Conservation (phyloP, 2,888 invertebrate genomes). For the Eledona agricola region DNA sequence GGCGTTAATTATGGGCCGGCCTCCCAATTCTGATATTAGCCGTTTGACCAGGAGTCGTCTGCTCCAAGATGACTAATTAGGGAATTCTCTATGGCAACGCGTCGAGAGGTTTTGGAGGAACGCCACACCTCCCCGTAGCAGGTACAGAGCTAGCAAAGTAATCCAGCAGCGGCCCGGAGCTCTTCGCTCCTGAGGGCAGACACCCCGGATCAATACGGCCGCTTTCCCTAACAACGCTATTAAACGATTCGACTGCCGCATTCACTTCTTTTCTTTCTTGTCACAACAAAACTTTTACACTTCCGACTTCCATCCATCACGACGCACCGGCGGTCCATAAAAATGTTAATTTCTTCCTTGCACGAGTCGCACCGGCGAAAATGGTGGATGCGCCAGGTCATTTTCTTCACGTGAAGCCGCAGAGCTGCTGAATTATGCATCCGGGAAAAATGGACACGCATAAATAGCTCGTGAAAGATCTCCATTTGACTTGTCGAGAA, state of each 20-base stretch:
- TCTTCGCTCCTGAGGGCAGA: conserved; percentile 40
- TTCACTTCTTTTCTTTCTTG: conserved; percentile 16
- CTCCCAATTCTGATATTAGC: conserved; percentile 18
- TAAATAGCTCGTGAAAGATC: too few relatives aligned
- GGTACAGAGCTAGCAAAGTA: conserved; percentile 33
- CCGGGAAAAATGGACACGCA: too few relatives aligned
- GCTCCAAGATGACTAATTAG: conserved; percentile 26
- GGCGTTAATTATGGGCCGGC: conserved; percentile 1
- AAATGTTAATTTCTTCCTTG: conserved; percentile 25
- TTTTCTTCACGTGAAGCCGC: conserved; percentile 3
- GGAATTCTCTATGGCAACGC: conserved; percentile 29
- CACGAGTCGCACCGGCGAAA: conserved; percentile 6
- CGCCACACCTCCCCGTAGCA: conserved; percentile 37
- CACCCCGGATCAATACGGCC: conserved; percentile 39
- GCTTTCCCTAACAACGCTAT: conserved; percentile 38
- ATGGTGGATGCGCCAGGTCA: conserved; percentile 18
- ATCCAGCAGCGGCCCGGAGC: conserved; percentile 40
- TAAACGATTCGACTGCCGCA: conserved; percentile 33
- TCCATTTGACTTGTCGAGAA: too few relatives aligned
- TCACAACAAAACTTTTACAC: conserved; percentile 28
- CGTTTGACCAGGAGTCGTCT: conserved; percentile 28
- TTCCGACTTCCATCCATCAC: conserved; percentile 29
- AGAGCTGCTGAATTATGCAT: neutral
- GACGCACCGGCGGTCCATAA: conserved; percentile 13
- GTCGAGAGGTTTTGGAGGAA: conserved; percentile 26